Base-by-base conservation (phyloP, 23 tunicate species). In the Oikopleura dioica region DNA sequence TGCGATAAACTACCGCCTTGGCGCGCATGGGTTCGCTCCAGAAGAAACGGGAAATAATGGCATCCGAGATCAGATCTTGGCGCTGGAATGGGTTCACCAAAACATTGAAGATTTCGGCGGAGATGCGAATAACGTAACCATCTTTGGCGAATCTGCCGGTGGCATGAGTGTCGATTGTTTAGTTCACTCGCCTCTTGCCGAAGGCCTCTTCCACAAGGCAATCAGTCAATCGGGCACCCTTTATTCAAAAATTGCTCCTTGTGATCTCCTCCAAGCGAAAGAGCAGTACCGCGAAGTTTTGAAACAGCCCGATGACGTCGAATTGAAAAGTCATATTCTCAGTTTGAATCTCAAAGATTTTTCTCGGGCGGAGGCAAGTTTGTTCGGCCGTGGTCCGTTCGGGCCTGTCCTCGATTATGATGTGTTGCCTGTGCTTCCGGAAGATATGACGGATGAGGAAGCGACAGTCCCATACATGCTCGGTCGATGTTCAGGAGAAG, bases 1-100 rank as follows among this genome's bases (percentile, higher is more conserved):
- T 9, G 16, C 55, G 55, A 16, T 44, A 9, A 44, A 44, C 50
- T 59, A 37, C 51, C 78, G 85, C 33, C 78, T 83, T 1, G 86
- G 86, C 0, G 78, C 86, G 35, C 51, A 78, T 1, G 86, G 86
- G 38, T 76, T 79, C 0, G 9, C 21, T 9, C 55, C 55, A 44
- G 55, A 44, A 44, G 16, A 9, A 9, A 9, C 55, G 55, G 82
- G 82, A 35, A 83, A 83, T 63, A 78, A 35, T 58, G 86, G 83
- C 1, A 12, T 83, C 32, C 79, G 69, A 26, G 86, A 83, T 79
- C 86, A 83, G 38, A 83, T 75, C 59, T 50, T 76, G n/a, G 86
- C 86, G 1, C 37, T 83, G 77, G 58, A 50, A 36, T 83, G 86
- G 86, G 79, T 83, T 12, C 33, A 36, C 0, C 76, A 83, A 35